Base-by-base conservation (phyloP, 2,113 vertebrate species). In the Nicator chloris region DNA sequence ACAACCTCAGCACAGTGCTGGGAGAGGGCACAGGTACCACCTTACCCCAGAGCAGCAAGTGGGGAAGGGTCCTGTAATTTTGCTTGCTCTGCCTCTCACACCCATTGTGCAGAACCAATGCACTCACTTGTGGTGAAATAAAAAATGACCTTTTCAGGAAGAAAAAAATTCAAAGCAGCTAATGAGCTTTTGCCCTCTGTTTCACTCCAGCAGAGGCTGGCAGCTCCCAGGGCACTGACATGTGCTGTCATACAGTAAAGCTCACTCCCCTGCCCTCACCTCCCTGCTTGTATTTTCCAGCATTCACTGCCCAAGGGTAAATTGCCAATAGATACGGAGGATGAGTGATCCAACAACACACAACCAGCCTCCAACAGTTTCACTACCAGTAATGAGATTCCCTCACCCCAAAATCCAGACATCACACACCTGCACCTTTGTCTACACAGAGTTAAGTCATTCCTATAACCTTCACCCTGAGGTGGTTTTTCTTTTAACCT, bases 1-100 rank as follows among this genome's bases (percentile, higher is more conserved):
- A 7, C 7, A 10, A 10, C 2, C 28, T 24, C 59, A 37, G 39
- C 39, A 39, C 35, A 13, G 28, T 1, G 1, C n/a, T 24, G 5
- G 1, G 21, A 53, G n/a, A 49, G 49, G 15, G 18, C 7, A 49
- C 80, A 85, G n/a, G 39, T 7, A 63, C 10, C n/a, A 19, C 15
- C 23, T 21, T 24, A 9, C 8, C 35, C 44, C 31, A 8, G 47
- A 63, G 53, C 8, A 53, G 42, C 7, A 35, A 11, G 28, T 26
- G 23, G 12, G 30, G 17, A 71, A 60, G 13, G 1, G 10, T 51
- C 17, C 42, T 65, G 14, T 21, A 28, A 17, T 37, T 80, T 50
- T 30, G 16, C 19, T 35, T 2, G 0, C 37, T n/a, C 40, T 66
- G 71, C 35, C 35, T 54, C 39, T 63, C 56, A 15, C 22, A 54